Conservation (phyloP, 2,888 invertebrate species). For the Meiosimyza platycephala region DNA sequence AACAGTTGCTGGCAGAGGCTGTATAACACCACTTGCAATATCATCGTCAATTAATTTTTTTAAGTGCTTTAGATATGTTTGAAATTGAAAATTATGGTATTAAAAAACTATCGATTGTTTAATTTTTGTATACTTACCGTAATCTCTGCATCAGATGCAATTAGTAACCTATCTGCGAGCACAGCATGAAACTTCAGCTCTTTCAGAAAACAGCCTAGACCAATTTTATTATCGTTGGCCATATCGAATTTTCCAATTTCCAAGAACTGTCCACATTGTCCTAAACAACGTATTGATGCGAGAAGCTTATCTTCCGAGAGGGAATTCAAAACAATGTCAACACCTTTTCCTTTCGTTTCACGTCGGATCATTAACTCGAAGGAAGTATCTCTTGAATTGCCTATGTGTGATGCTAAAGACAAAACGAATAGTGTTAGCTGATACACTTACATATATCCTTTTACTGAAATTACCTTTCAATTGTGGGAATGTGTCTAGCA, state of each 20-base stretch:
- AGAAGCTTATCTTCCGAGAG: slow-evolving; percentile 90
- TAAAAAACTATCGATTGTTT: not conserved
- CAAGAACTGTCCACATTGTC: slow-evolving; percentile 76
- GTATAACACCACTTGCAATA: slow-evolving; percentile 74
- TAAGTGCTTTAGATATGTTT: slow-evolving; percentile 60
- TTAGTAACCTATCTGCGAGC: slow-evolving; percentile 78
- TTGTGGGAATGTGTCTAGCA: slow-evolving; percentile 70
- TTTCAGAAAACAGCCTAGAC: slow-evolving; percentile 76
- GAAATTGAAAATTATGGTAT: not conserved
- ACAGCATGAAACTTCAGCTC: slow-evolving; percentile 83
- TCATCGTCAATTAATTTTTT: slow-evolving; percentile 72
- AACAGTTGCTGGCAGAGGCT: slow-evolving; percentile 75
- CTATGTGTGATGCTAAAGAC: slow-evolving; percentile 74
- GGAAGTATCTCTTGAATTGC: slow-evolving; percentile 85
- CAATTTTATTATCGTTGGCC: slow-evolving; percentile 73
- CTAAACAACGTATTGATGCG: slow-evolving; percentile 75
- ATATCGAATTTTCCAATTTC: slow-evolving; percentile 91
- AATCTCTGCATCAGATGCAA: slow-evolving; percentile 66
- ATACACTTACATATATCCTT: too few relatives aligned
- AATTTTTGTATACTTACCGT: slow-evolving; percentile 46
- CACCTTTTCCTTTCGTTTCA: slow-evolving; percentile 86
- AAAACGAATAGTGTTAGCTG: not conserved
- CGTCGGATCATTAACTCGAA: slow-evolving; percentile 88
- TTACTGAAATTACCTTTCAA: slow-evolving; percentile 68
- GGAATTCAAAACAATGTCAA: slow-evolving; percentile 92